phyloP scores from a whole-genome alignment of 2,113 vertebrate genomes.

The Amblyopsis rosae region DNA sequence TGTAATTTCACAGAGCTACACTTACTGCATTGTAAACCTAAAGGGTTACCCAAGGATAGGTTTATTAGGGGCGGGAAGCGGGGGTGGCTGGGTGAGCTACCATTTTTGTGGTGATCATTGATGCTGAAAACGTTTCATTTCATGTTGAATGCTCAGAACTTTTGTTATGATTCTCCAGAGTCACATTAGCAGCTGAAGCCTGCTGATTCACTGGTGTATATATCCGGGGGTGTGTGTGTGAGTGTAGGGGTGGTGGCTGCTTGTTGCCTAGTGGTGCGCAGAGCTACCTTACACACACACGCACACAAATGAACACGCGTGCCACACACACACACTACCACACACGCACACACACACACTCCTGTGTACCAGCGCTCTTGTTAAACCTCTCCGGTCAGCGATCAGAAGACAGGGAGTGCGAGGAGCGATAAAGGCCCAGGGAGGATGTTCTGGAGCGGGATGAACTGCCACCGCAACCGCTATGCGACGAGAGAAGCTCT shows the following conservation, averaged over 20 bases:
- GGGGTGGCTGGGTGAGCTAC: too few relatives aligned
- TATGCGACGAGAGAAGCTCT: slow-evolving; percentile 3
- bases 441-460: neutral
- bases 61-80: neutral
- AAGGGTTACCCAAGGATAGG: neutral
- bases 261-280: slow-evolving; percentile 53
- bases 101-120: slow-evolving; percentile 31
- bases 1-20: too few relatives aligned
- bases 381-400: too few relatives aligned
- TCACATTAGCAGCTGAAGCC: slow-evolving; percentile 65
- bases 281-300: slow-evolving; percentile 34
- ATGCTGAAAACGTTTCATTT: slow-evolving; percentile 50
- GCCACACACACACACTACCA: slow-evolving; percentile 41
- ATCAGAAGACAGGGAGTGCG: too few relatives aligned
- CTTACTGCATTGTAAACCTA: too few relatives aligned
- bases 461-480: slow-evolving; percentile 19
- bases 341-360: slow-evolving; percentile 8
- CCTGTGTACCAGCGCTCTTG: too few relatives aligned
- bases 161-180: slow-evolving; percentile 65
- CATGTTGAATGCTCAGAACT: slow-evolving; percentile 54
- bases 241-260: slow-evolving; percentile 15
- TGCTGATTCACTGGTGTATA: slow-evolving; percentile 66
- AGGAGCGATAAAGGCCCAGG: too few relatives aligned
- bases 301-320: slow-evolving; percentile 24
- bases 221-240: slow-evolving; percentile 58